Base-by-base conservation (phyloP, 64 coral and sea anemone genomes). In the Hydrozoanthus tunicans region DNA sequence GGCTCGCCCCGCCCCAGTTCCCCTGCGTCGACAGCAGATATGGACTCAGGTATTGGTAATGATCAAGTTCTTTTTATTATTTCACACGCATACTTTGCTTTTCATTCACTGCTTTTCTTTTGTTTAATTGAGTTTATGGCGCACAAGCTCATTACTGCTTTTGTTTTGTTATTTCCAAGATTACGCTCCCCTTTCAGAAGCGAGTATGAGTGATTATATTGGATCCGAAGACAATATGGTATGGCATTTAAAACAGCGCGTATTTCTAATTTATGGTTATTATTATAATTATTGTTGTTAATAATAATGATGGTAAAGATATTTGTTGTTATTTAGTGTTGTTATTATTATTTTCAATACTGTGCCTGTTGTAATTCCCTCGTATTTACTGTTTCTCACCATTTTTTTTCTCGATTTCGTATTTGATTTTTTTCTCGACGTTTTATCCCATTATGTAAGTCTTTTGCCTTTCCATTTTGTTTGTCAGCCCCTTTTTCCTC, bases 181-280 rank as follows among this genome's bases (percentile, higher is more conserved):
- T 94, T 97, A 97, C n/a, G 95, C 95, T 56, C 92, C 92, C 17
- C 92, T 97, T 26, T 97, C 95, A 53, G 95, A 97, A 84, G 92
- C 86, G 60, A 93, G 92, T 58, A 93, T 93, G 88, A 97, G 95
- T 89, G 95, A 97, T 62, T 97, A 92, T 70, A 83, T 97, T 69
- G 93, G 86, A 13, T 97, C 95, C 15, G 95, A 97, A 73, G 95
- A 97, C 27, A 97, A 97, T 59, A 97, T 97, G 95, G 95, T 97
- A 94, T 78, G 95, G 60, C 6, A 24, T 61, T 25, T 59, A 70
- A 25, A 70, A 68, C 17, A 5, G n/a, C 5, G 20, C 6, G 60
- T 60, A 24, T 3, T 24, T 14, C 7, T 61, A 24, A 10, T 5
- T 3, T 71, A 70, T 23, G 3, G 67, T n/a, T 73, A 25, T 52